phyloP scores from a whole-genome alignment of 2,888 invertebrate species.

The Drosophila mulleri region DNA sequence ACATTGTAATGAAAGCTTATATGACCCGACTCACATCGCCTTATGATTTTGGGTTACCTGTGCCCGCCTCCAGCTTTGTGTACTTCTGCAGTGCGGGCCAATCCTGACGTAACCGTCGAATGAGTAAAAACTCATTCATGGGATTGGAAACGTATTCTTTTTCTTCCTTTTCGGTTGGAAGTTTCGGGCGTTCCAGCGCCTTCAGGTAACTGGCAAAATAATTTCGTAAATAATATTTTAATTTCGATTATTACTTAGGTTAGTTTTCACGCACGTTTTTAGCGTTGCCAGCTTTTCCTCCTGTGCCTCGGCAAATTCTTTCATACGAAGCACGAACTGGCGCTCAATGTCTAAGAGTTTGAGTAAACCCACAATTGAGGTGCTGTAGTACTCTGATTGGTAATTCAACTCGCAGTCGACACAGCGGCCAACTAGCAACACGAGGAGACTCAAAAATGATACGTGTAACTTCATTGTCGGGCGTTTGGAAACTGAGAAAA shows the following conservation, averaged over 20 bases:
- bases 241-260: background rate
- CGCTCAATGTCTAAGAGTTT: constrained; percentile 41
- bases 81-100: constrained; percentile 47
- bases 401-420: background rate
- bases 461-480: constrained; percentile 25
- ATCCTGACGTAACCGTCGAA: constrained; percentile 56
- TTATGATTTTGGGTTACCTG: constrained; percentile 20
- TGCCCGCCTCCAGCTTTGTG: constrained; percentile 5
- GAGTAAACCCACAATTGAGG: constrained; percentile 36
- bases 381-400: constrained; percentile 17
- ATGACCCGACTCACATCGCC: background rate
- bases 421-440: background rate
- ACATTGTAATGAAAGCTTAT: background rate
- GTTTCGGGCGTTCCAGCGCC: constrained; percentile 3
- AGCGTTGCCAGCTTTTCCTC: constrained; percentile 45
- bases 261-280: constrained; percentile 32
- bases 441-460: background rate
- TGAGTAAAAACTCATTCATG: constrained; percentile 41
- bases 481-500: background rate
- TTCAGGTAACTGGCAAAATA: constrained; percentile 38
- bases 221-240: background rate
- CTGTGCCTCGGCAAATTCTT: constrained; percentile 25
- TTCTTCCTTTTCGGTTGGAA: background rate
- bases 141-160: constrained; percentile 54
- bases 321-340: constrained; percentile 40